phyloP scores from a whole-genome alignment of 2,797 vertebrate species.

The Sebastes ruberrimus region DNA sequence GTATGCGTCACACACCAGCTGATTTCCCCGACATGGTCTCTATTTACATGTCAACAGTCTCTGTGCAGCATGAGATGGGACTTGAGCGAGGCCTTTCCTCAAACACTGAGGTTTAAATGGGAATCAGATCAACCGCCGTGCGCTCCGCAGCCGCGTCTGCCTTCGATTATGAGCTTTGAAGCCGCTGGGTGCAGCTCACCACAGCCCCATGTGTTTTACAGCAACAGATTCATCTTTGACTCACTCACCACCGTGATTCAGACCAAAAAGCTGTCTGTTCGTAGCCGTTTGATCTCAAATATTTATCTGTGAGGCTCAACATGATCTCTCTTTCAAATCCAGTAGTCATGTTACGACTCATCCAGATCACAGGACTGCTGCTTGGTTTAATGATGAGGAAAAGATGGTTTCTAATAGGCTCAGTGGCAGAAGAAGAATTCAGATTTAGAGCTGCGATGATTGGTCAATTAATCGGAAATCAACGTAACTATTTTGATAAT shows the following conservation, averaged over 20 bases:
- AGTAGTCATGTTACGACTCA: neutral
- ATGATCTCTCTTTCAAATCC: neutral
- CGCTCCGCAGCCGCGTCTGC: conserved; percentile 41
- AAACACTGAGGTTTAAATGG: conserved; percentile 24
- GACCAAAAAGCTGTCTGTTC: conserved; percentile 16
- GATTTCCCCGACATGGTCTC: neutral
- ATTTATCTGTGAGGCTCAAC: conserved; percentile 26
- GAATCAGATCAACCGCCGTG: conserved; percentile 2
- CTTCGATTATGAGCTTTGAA: conserved; percentile 46
- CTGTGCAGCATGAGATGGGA: conserved; percentile 3
- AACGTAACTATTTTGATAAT: neutral
- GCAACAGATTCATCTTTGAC: conserved; percentile 36
- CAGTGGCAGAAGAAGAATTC: neutral
- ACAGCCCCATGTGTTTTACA: conserved; percentile 45
- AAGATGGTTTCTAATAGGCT: neutral
- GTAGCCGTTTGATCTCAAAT: conserved; percentile 31
- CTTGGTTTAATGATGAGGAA: neutral
- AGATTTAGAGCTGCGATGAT: neutral
- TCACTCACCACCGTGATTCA: conserved; percentile 32
- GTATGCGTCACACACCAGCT: conserved; percentile 37
- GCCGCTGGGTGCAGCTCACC: conserved; percentile 54
- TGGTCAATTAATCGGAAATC: neutral
- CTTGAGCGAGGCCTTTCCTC: neutral
- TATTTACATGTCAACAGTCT: conserved; percentile 64
- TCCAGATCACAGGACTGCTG: neutral